A percentile compares a stretch with the other conserved stretches of the same genome.
Evolutionary conservation across 2,113 vertebrate genomes (phyloP).

Genomic region (Tiliqua scincoides): DNA sequence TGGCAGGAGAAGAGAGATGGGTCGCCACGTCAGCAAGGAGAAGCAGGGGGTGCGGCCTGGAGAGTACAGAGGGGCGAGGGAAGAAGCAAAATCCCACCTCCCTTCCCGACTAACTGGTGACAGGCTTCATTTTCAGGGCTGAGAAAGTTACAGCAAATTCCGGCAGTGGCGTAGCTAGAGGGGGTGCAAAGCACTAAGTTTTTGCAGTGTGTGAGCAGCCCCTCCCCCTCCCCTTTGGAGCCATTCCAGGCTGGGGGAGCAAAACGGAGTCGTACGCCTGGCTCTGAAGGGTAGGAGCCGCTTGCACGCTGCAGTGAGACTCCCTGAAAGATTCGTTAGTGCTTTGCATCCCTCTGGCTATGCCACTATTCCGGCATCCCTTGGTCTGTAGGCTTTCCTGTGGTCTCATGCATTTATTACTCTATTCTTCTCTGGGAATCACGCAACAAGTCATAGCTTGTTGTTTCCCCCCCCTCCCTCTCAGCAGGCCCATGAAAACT

Average conservation of each 20-base stretch:
- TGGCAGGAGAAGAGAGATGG: slow-evolving; percentile 11
- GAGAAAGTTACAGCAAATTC: not conserved
- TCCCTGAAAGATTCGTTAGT: too few relatives aligned
- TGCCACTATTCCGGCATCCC: too few relatives aligned
- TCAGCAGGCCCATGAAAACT: not conserved
- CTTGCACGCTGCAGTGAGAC: too few relatives aligned
- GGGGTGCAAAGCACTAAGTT: too few relatives aligned
- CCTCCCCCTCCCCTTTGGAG: too few relatives aligned
- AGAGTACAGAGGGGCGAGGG: not conserved
- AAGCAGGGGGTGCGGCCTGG: not conserved
- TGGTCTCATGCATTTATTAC: not conserved
- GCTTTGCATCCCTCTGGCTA: too few relatives aligned
- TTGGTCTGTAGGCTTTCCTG: not conserved
- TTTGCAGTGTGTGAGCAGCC: too few relatives aligned
- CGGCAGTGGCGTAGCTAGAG: too few relatives aligned
- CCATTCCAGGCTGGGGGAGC: too few relatives aligned
- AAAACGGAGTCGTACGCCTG: too few relatives aligned
- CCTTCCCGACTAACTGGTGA: not conserved
- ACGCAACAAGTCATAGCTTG: not conserved
- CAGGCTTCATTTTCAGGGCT: not conserved
- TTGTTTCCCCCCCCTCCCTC: too few relatives aligned
- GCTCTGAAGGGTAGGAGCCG: too few relatives aligned
- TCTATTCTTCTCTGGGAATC: not conserved
- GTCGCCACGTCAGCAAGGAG: not conserved
- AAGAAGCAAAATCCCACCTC: not conserved